These are phyloP conservation scores for Mesochorus sp. DNA, from an alignment of 2,888 invertebrate species.

Conservation along the genomic window DNA sequence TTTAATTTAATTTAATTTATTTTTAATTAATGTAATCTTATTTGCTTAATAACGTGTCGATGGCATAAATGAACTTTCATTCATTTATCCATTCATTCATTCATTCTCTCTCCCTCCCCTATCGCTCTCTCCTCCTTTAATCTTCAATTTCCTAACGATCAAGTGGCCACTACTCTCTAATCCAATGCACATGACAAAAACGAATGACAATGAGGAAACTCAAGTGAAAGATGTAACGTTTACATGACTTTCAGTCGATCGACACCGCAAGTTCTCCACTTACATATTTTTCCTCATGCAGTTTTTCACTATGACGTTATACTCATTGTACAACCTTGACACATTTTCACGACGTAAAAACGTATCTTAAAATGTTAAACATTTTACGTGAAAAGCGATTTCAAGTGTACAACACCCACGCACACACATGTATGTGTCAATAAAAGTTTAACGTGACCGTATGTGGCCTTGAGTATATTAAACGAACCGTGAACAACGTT, in stretches of 20 bases:
- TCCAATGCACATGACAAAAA: slow-evolving; percentile 2
- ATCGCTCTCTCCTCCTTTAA: slow-evolving; percentile 15
- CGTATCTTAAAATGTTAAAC: not conserved
- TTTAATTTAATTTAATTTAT: no score
- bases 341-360: slow-evolving; percentile 5
- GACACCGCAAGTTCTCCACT: slow-evolving; percentile 67
- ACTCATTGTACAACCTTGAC: slow-evolving; percentile 29
- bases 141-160: slow-evolving; percentile 65
- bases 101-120: not conserved
- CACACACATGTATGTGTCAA: slow-evolving; percentile 16
- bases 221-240: not conserved
- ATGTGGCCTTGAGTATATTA: not conserved
- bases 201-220: not conserved
- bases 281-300: slow-evolving; percentile 66
- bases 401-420: no score
- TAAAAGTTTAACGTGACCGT: slow-evolving; percentile 1
- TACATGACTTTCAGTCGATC: not conserved
- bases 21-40: no score
- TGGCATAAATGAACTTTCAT: no score
- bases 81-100: not conserved
- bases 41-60: no score
- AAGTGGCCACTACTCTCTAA: slow-evolving; percentile 46
- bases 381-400: not conserved
- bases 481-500: not conserved
- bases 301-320: slow-evolving; percentile 34